Evolutionary conservation across 2,888 invertebrate species (phyloP), one percentile per base, ranked within the genome.

Genomic region (Pyrrhia umbra): DNA sequence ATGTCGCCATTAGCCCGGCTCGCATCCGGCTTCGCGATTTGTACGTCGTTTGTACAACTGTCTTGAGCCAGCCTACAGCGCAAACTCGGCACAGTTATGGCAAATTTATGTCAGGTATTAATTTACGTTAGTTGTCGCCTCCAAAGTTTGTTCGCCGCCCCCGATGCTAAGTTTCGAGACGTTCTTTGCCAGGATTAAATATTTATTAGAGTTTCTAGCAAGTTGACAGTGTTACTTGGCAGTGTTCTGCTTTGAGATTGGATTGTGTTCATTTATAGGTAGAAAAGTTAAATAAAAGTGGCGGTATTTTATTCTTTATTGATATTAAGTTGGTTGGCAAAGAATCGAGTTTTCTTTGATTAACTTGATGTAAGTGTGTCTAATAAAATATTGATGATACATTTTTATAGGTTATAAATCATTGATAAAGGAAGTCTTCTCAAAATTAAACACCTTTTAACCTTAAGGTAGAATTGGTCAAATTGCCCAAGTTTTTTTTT

Each of bases 91-190:
- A 82, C 87, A 89, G 90, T 92, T 92, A 93, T 94, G 94, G 94
- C 93, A 93, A 94, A 95, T 94, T 94, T 92, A 94, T 93, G 94
- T 92, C 94, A 93, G 93, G 93, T 93, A 95, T 94, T 94, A 94
- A 94, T 94, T 94, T 92, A 93, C 89, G 89, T 88, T 89, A 90
- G 92, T 92, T 90, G 92, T 89, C 87, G 89, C 88, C 81, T 84
- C 73, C 82, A 81, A 90, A 91, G 90, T 92, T 91, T 79, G 75
- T 85, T 87, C 86, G 85, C 84, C 80, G 79, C 82, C 79, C 80
- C 76, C 78, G 83, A 81, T 82, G 85, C 66, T 80, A 85, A 89
- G 86, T 89, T 86, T 85, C 77, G 71, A 81, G 85, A 83, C 85
- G 77, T 92, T 88, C 92, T 92, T 90, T 86, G 85, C 80, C 78